Evolutionary conservation across 2,888 invertebrate species (phyloP).

Genomic region (Lymantria dispar): DNA sequence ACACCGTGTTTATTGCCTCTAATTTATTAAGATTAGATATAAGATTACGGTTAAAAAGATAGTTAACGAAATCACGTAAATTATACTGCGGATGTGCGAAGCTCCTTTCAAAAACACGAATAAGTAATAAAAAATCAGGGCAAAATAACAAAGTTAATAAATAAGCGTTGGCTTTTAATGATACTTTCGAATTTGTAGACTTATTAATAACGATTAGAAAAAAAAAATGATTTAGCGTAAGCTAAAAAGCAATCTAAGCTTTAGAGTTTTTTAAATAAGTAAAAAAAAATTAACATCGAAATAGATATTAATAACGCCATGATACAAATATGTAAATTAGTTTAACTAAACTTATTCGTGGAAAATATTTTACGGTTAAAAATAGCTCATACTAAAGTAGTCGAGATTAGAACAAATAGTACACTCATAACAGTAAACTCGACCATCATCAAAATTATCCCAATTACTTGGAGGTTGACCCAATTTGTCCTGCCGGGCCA

Average conservation of each 20-base stretch:
- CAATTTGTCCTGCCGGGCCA: no score
- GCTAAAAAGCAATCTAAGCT: not conserved
- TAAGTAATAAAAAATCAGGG: slow-evolving; percentile 23
- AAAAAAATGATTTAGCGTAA: not conserved
- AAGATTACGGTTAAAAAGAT: slow-evolving; percentile 27
- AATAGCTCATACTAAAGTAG: no score
- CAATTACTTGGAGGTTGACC: no score
- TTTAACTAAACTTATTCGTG: no score
- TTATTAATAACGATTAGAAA: slow-evolving; percentile 1
- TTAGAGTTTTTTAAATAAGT: not conserved
- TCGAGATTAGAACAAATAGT: no score
- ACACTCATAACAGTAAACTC: no score
- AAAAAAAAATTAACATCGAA: not conserved
- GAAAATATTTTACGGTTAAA: no score
- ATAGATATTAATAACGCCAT: not conserved
- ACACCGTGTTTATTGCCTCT: slow-evolving; percentile 60
- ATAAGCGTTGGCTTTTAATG: not conserved
- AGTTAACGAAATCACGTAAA: slow-evolving; percentile 26
- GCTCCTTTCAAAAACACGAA: slow-evolving; percentile 19
- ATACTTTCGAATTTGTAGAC: slow-evolving; percentile 3
- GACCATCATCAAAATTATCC: no score
- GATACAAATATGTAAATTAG: no score
- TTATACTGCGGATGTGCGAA: slow-evolving; percentile 24
- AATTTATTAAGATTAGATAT: slow-evolving; percentile 58
- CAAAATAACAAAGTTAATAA: slow-evolving; percentile 2